A percentile compares a stretch with the other conserved stretches of the same genome.
Conservation (phyloP, 2,888 invertebrate species). For the Ptychoptera albimana region DNA sequence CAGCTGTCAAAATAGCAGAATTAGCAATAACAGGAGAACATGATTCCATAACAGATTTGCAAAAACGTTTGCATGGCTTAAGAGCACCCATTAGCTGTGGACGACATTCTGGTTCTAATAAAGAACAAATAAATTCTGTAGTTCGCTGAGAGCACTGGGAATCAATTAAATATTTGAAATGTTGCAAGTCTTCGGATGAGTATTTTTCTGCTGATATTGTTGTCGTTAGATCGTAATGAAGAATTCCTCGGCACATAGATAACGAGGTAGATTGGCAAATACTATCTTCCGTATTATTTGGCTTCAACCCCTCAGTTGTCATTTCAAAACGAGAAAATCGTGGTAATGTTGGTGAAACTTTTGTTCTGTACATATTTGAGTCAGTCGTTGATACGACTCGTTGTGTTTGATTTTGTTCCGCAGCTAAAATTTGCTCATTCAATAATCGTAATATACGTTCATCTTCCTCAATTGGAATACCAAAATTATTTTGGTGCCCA, state of each 20-base stretch:
- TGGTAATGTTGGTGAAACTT: conserved; percentile 48
- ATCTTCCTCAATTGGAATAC: conserved; percentile 43
- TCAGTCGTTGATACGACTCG: conserved; percentile 29
- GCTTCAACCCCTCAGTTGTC: conserved; percentile 21
- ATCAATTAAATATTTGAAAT: conserved; percentile 41
- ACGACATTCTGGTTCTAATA: conserved; percentile 50
- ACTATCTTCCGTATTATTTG: conserved; percentile 26
- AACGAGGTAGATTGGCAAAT: conserved; percentile 27
- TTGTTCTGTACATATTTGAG: conserved; percentile 33
- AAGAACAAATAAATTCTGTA: conserved; percentile 43
- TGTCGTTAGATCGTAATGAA: conserved; percentile 50
- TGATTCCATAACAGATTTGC: conserved; percentile 44
- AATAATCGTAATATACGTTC: conserved; percentile 29
- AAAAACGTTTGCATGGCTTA: conserved; percentile 46
- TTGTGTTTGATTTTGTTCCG: conserved; percentile 11
- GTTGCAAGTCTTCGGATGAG: conserved; percentile 27
- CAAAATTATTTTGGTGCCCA: conserved; percentile 45
- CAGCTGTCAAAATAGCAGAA: conserved; percentile 34
- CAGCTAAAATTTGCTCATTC: conserved; percentile 18
- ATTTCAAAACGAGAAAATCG: conserved; percentile 29
- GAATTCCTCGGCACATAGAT: conserved; percentile 40
- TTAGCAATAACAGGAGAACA: conserved; percentile 43
- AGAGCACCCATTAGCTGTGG: conserved; percentile 39
- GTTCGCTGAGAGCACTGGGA: conserved; percentile 47
- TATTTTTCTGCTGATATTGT: conserved; percentile 19